Conservation (phyloP, 2,888 invertebrate genomes). For the Apodemia mormo region DNA sequence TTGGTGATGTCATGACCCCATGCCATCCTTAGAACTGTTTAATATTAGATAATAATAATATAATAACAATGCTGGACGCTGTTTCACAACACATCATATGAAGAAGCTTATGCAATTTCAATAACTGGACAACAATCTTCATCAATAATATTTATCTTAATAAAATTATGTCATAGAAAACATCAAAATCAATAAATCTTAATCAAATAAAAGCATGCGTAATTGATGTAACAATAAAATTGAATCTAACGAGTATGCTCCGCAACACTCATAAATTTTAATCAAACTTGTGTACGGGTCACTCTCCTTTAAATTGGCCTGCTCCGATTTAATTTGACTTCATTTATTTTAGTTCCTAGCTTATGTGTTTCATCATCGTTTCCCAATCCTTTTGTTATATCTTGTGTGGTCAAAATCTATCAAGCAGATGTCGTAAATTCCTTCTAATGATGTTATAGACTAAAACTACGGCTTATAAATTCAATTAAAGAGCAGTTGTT, state of each 20-base stretch:
- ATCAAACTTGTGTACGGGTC: constrained; percentile 6
- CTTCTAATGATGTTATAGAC: not conserved
- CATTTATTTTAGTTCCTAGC: not conserved
- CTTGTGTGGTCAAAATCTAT: not conserved
- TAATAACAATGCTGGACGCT: no score
- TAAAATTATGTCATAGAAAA: constrained; percentile 18
- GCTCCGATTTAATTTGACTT: constrained; percentile 3
- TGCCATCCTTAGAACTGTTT: no score
- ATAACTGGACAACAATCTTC: not conserved
- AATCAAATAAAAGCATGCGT: constrained; percentile 21
- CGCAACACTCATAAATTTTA: constrained; percentile 38
- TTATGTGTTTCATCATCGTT: not conserved
- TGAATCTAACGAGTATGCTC: constrained; percentile 24
- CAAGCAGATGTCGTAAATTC: not conserved
- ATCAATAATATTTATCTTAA: not conserved
- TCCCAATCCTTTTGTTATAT: not conserved
- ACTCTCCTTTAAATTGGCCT: not conserved
- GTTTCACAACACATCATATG: no score
- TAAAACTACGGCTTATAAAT: not conserved
- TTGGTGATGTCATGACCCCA: no score
- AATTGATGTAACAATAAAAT: constrained; percentile 30
- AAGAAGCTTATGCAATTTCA: not conserved
- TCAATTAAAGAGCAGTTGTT: not conserved
- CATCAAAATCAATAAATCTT: constrained; percentile 30
- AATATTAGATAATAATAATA: no score